phyloP scores from a whole-genome alignment of 2,797 vertebrate species.

The Lutjanus argentimaculatus region DNA sequence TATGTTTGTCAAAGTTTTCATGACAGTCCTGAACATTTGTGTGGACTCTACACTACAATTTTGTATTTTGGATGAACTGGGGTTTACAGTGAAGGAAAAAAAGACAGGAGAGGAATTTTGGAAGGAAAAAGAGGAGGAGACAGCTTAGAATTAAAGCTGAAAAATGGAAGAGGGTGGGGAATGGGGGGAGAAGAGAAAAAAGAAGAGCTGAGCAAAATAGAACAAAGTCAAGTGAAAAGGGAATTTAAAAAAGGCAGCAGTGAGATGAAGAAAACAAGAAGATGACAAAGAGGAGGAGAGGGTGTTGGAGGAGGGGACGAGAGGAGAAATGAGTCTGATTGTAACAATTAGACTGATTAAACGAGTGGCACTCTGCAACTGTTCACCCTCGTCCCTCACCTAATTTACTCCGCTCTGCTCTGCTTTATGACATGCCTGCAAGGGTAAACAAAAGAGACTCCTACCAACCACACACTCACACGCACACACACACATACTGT shows the following conservation, averaged over 20 bases:
- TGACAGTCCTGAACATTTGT: no score
- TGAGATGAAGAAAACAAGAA: slow-evolving; percentile 15
- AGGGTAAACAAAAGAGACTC: slow-evolving; percentile 68
- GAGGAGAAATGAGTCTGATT: slow-evolving; percentile 53
- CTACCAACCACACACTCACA: slow-evolving; percentile 19
- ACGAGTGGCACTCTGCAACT: slow-evolving; percentile 50
- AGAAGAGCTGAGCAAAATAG: not conserved
- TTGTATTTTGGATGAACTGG: no score
- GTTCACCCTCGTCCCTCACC: slow-evolving; percentile 52
- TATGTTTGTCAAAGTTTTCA: no score
- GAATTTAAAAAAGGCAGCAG: not conserved
- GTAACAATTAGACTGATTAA: slow-evolving; percentile 74
- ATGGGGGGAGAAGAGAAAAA: not conserved
- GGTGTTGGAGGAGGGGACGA: not conserved
- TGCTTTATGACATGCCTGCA: slow-evolving; percentile 59
- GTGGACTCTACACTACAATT: no score
- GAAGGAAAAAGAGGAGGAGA: not conserved
- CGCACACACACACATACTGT: not conserved
- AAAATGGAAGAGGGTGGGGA: not conserved
- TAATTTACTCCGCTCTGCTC: slow-evolving; percentile 60
- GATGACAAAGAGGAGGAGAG: slow-evolving; percentile 7
- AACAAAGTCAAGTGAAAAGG: not conserved
- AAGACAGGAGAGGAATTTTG: not conserved
- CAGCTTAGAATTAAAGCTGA: not conserved
- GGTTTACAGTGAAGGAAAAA: no score